Evolutionary conservation across 1,140 invertebrate genomes (phyloP), one percentile per base, ranked within the genome.

Genomic region (Euwallacea fornicatus): DNA sequence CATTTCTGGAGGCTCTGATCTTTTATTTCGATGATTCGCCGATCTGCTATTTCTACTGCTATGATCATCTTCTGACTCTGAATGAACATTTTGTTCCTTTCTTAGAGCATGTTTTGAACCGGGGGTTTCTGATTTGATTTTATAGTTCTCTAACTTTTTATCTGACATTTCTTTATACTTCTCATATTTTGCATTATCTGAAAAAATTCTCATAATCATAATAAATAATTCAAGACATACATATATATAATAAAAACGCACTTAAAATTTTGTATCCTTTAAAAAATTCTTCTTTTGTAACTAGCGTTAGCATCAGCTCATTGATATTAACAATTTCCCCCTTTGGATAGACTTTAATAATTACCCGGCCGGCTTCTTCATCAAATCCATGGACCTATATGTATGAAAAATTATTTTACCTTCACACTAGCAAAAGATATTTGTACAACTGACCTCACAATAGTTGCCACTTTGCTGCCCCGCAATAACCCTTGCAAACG

Each of bases 251-350:
- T 4, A 33, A 33, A 53, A 16, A 89, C 88, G 87, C 84, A 92
- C 90, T 93, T 82, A 93, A 84, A 69, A 92, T 88, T 86, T 92
- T 94, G 0, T 90, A 89, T 77, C 91, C 90, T 80, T 91, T 90
- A 8, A 88, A 83, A 83, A 87, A 97, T 76, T 97, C 94, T 15
- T 88, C 83, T 76, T 90, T 89, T 0, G 88, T 86, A 2, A 97
- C 91, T 0, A 91, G 84, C 76, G 89, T 84, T 69, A 96, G 85
- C 79, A 89, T 85, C 74, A 89, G 90, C 82, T 96, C 93, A 80
- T 89, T 91, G 9, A 96, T 80, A 42, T 89, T 90, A 47, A 92
- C 83, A 15, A 84, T 87, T 78, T 89, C 82, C 58, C 89, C 88
- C 66, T 87, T 88, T 2, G 94, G 82, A 15, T 91, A 84, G 72